Evolutionary conservation across 2,888 invertebrate genomes (phyloP).

Genomic region (Lordiphosa andalusiaca): DNA sequence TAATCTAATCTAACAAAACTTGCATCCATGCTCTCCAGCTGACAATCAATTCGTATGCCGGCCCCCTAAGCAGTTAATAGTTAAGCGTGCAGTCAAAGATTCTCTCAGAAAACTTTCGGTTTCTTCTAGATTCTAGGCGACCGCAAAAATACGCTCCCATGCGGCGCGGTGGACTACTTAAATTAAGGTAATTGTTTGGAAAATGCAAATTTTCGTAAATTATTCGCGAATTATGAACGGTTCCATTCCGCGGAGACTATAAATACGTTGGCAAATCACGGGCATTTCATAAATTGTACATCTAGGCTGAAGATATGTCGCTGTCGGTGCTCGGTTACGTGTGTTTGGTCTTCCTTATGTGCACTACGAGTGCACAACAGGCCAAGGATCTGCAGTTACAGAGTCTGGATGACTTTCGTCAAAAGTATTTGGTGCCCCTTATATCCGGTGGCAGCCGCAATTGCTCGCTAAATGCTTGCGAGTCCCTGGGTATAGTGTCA

Average conservation of each 20-base stretch:
- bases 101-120: slow-evolving; percentile 26
- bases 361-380: slow-evolving; percentile 2
- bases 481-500: slow-evolving; percentile 79
- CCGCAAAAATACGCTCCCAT: slow-evolving; percentile 33
- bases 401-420: slow-evolving; percentile 69
- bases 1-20: too few species aligned
- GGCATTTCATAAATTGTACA: background rate
- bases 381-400: slow-evolving; percentile 29
- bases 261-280: slow-evolving; percentile 29
- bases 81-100: slow-evolving; percentile 21
- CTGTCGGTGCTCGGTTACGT: slow-evolving; percentile 12
- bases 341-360: slow-evolving; percentile 13
- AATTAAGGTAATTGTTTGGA: slow-evolving; percentile 51
- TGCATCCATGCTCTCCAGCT: too few species aligned
- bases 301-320: slow-evolving; percentile 36
- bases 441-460: slow-evolving; percentile 58
- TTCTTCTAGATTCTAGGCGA: slow-evolving; percentile 15
- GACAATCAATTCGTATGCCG: too few species aligned
- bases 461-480: slow-evolving; percentile 81
- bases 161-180: slow-evolving; percentile 55
- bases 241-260: slow-evolving; percentile 29
- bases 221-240: slow-evolving; percentile 46
- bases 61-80: slow-evolving; percentile 9
- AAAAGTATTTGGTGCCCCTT: slow-evolving; percentile 64
- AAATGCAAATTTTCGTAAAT: slow-evolving; percentile 63